Percentiles rank a stretch among this genome's conserved stretches.
Conservation (phyloP, 1,140 invertebrate genomes). For the Seison nebaliae region DNA sequence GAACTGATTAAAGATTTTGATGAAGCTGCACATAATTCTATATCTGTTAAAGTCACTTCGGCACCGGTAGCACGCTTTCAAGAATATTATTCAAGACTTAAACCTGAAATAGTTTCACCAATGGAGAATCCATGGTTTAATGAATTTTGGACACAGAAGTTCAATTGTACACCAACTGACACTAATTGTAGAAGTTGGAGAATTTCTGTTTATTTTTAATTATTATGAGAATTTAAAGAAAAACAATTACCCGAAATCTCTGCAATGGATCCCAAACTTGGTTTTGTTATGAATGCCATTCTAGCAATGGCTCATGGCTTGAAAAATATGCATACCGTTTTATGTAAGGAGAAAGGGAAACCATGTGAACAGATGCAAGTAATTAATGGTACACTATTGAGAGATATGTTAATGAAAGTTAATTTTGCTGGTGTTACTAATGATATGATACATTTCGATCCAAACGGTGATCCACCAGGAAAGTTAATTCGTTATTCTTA, state of each 20-base stretch:
- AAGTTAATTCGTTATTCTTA: slow-evolving; percentile 32
- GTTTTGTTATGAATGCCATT: slow-evolving; percentile 46
- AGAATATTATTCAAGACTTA: slow-evolving; percentile 39
- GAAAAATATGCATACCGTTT: slow-evolving; percentile 32
- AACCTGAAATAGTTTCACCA: slow-evolving; percentile 38
- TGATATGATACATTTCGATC: slow-evolving; percentile 46
- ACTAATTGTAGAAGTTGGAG: background rate
- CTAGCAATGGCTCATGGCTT: slow-evolving; percentile 41
- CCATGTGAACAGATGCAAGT: slow-evolving; percentile 38
- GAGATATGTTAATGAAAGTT: slow-evolving; percentile 45
- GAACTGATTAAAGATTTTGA: slow-evolving; percentile 44
- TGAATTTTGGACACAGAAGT: slow-evolving; percentile 45
- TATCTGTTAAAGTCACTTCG: slow-evolving; percentile 37
- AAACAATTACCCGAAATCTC: slow-evolving; percentile 13
- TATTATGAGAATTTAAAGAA: too few relatives aligned
- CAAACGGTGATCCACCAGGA: slow-evolving; percentile 52
- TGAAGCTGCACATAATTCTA: slow-evolving; percentile 40
- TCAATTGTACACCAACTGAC: slow-evolving; percentile 31
- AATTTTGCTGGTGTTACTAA: slow-evolving; percentile 33
- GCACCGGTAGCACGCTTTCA: slow-evolving; percentile 41
- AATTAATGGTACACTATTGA: slow-evolving; percentile 37
- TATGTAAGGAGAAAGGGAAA: slow-evolving; percentile 24
- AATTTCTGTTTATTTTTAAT: too few relatives aligned
- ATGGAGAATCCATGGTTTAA: slow-evolving; percentile 45
- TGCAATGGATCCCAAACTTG: slow-evolving; percentile 45